These are phyloP conservation scores for Procambarus clarkii DNA, from an alignment of 1,140 invertebrate genomes.

Conservation along the genomic window DNA sequence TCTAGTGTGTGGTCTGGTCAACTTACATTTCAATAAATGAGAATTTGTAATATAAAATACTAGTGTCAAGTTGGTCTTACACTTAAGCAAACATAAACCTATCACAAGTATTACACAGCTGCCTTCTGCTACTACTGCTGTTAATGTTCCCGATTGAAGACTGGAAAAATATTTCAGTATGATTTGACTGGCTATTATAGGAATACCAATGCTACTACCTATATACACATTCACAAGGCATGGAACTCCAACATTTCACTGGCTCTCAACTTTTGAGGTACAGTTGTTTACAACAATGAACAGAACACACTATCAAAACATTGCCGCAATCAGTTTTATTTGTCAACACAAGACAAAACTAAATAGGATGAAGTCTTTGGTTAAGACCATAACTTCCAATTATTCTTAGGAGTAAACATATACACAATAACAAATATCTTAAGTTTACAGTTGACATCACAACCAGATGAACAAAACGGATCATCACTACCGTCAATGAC, in stretches of 20 bases:
- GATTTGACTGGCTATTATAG: neutral
- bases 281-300: neutral
- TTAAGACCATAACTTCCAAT: conserved; percentile 48
- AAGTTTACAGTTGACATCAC: conserved; percentile 24
- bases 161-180: neutral
- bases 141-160: neutral
- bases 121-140: neutral
- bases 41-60: too few species aligned
- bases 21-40: too few species aligned
- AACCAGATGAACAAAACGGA: conserved; percentile 31
- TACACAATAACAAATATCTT: conserved; percentile 27
- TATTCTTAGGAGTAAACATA: conserved; percentile 22
- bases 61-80: too few species aligned
- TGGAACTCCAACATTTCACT: neutral
- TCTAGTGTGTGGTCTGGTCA: too few species aligned
- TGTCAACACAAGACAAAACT: neutral
- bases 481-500: neutral
- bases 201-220: neutral
- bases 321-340: neutral
- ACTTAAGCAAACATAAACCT: too few species aligned
- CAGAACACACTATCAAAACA: neutral
- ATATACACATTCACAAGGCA: neutral
- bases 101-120: neutral
- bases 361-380: conserved; percentile 35
- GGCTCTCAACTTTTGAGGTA: neutral